Base-by-base conservation (phyloP, 2,888 invertebrate genomes). In the Eupeodes luniger region DNA sequence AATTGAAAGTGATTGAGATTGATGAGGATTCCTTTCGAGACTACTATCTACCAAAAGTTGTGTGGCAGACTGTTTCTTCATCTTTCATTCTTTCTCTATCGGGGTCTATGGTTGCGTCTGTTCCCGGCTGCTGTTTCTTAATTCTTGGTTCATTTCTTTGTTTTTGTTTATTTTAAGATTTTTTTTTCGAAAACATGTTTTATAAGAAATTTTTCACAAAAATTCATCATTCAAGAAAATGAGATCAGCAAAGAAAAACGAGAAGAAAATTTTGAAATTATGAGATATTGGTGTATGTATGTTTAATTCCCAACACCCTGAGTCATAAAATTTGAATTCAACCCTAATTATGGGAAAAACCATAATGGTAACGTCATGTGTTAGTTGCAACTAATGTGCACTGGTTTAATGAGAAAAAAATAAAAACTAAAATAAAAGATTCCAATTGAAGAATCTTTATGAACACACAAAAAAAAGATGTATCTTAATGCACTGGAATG, bases 1-100 rank as follows among this genome's bases (percentile, higher is more conserved):
- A 19, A 16, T 16, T 19, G 40, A 72, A 75, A 74, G 74, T 79
- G 69, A 77, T 82, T 70, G 79, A 86, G 78, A 86, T 79, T 75
- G 83, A 86, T 86, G 85, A 78, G 67, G 44, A 75, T 75, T 69
- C 62, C 27, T 27, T 27, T 27, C 69, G 53, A 69, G 61, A 64
- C 61, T 69, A 3, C 27, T 27, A 1, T 27, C 27, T 27, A 40
- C 40, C 40, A 40, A 27, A 64, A 70, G 47, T 59, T 74, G 67
- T 70, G 76, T 49, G 59, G 77, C 19, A 78, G 19, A 72, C 64
- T 72, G 70, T 70, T 55, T 34, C 34, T 66, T 47, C 6, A 27
- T n/a, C 34, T 27, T 3, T 27, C 27, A 27, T 27, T 27, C 27
- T 27, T 27, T 27, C 27, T 27, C 27, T 27, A 27, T 27, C 27